These are phyloP conservation scores for Trichopoda pennipes DNA, from an alignment of 2,888 invertebrate genomes.

Conservation along the genomic window DNA sequence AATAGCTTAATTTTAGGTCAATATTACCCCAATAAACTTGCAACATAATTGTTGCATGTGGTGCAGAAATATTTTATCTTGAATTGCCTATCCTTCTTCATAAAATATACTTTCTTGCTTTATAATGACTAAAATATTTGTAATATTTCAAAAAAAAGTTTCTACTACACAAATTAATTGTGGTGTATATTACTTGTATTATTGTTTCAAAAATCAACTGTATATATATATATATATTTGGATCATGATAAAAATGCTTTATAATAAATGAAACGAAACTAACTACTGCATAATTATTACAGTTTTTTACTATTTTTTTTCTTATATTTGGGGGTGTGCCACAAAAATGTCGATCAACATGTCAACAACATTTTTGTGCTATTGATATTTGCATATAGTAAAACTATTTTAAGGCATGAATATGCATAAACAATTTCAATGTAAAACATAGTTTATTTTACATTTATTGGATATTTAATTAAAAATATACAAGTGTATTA, in stretches of 20 bases:
- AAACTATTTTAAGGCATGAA: slow-evolving; percentile 24
- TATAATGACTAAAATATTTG: background rate
- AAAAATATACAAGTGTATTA: slow-evolving; percentile 22
- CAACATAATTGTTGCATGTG: too few relatives aligned
- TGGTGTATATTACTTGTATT: slow-evolving; percentile 26
- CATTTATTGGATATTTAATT: slow-evolving; percentile 13
- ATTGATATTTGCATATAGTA: slow-evolving; percentile 37
- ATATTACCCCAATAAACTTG: too few relatives aligned
- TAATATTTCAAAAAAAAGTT: background rate
- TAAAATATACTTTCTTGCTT: too few relatives aligned
- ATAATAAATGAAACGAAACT: slow-evolving; percentile 43
- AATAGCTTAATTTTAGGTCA: too few relatives aligned
- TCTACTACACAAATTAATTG: background rate
- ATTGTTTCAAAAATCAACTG: slow-evolving; percentile 20
- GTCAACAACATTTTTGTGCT: slow-evolving; percentile 65
- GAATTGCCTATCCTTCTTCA: too few relatives aligned
- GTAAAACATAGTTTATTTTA: background rate
- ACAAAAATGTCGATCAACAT: slow-evolving; percentile 68
- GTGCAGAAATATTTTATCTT: too few relatives aligned
- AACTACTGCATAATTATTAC: slow-evolving; percentile 62
- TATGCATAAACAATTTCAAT: slow-evolving; percentile 19
- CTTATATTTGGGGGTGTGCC: slow-evolving; percentile 66
- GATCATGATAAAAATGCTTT: slow-evolving; percentile 51
- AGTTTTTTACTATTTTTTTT: background rate
- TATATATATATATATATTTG: slow-evolving; percentile 21